Percentiles rank a stretch among this genome's conserved stretches.
phyloP scores from a whole-genome alignment of 2,113 vertebrate species.

The Excalfactoria chinensis region DNA sequence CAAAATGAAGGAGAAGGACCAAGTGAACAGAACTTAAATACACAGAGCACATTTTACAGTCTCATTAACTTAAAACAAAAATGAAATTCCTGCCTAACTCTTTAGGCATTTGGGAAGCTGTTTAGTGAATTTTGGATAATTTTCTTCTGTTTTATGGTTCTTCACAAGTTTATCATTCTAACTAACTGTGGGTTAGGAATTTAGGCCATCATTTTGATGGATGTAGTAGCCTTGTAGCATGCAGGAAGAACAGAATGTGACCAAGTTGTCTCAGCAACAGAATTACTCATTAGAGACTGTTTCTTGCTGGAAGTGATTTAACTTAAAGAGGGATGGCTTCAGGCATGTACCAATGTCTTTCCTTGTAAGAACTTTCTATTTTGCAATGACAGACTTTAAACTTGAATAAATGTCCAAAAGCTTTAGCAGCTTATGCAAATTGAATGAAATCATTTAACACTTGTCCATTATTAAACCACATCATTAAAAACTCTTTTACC shows the following conservation, averaged over 20 bases:
- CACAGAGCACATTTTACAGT: neutral
- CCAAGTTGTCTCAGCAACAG: neutral
- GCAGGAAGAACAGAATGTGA: neutral
- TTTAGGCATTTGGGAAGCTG: neutral
- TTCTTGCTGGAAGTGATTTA: slow-evolving; percentile 1
- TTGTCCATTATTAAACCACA: neutral
- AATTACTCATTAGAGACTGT: neutral
- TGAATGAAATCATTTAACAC: neutral
- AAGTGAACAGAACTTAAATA: neutral
- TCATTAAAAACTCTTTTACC: neutral
- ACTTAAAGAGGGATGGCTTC: neutral
- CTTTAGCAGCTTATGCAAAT: neutral
- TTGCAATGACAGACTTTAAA: neutral
- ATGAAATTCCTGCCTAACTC: neutral
- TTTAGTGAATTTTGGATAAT: neutral
- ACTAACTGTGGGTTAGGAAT: neutral
- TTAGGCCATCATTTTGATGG: neutral
- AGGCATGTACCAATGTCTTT: neutral
- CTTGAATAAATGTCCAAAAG: neutral
- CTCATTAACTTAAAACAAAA: neutral
- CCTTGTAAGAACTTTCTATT: neutral
- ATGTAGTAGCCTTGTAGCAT: neutral
- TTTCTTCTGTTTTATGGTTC: neutral
- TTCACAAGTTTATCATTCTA: neutral
- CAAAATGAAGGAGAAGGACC: fast-evolving